These are phyloP conservation scores for Craterocephalus amniculus DNA, from an alignment of 2,797 vertebrate species.

Conservation along the genomic window DNA sequence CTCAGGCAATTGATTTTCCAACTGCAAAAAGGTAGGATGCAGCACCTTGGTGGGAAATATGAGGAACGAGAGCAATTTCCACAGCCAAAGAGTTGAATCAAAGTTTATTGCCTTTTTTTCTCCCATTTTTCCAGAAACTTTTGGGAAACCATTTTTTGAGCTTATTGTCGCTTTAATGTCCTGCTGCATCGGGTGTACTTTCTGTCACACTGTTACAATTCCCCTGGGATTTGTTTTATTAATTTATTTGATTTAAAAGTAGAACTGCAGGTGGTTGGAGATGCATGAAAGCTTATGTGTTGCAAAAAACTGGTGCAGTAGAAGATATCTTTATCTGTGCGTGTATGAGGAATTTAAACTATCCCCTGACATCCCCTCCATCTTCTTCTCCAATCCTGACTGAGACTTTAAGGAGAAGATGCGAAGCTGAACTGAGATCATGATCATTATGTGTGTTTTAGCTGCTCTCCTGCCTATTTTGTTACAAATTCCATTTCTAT, in stretches of 20 bases:
- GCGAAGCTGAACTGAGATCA: constrained; percentile 3
- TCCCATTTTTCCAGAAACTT: constrained; percentile 39
- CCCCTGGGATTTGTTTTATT: constrained; percentile 19
- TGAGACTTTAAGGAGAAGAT: not conserved
- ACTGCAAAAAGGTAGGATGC: constrained; percentile 14
- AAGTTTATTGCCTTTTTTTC: constrained; percentile 42
- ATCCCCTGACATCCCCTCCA: not conserved
- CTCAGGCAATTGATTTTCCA: constrained; percentile 52
- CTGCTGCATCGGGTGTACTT: constrained; percentile 26
- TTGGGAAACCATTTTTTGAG: constrained; percentile 29
- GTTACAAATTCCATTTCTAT: constrained; percentile 8
- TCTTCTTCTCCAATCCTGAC: not conserved
- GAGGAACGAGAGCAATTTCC: constrained; percentile 44
- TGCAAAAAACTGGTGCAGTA: constrained; percentile 22
- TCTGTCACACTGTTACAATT: constrained; percentile 21
- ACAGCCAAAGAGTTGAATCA: constrained; percentile 39
- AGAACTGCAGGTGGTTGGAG: constrained; percentile 24
- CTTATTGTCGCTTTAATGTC: constrained; percentile 31
- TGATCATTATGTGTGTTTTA: constrained; percentile 7
- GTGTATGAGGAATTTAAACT: constrained; percentile 10
- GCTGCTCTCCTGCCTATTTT: not conserved
- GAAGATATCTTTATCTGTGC: constrained; percentile 21
- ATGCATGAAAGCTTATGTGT: constrained; percentile 13
- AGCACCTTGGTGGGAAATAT: constrained; percentile 27
- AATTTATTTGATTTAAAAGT: not conserved